Evolutionary conservation across 1,140 invertebrate genomes (phyloP), one percentile per base, ranked within the genome.

Genomic region (Rhopalosiphum padi): DNA sequence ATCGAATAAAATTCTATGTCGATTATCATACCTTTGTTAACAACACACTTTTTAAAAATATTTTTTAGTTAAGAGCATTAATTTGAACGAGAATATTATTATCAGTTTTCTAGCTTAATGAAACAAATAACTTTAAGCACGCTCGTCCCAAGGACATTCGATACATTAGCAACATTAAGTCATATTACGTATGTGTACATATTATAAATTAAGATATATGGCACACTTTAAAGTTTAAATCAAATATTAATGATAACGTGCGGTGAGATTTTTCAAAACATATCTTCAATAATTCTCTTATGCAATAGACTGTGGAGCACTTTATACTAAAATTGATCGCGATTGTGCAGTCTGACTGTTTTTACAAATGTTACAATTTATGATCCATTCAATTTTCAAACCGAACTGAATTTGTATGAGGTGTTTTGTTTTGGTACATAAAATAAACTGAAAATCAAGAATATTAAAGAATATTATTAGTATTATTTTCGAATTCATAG

Each of bases 61-160:
- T 68, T 68, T 68, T n/a, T n/a, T 68, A 18, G 60, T 77, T n/a
- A 15, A 77, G 5, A n/a, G n/a, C n/a, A 77, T 0, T 6, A 77
- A 77, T n/a, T 77, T 6, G 3, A 77, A 77, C 30, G n/a, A 77
- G 30, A 77, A 77, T 15, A n/a, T 77, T 77, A n/a, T n/a, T 77
- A 77, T 77, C 60, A 77, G n/a, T 77, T 77, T n/a, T 77, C 30
- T 77, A 77, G 60, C 60, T 77, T 77, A 77, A 77, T 77, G 60
- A 77, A 77, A n/a, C 30, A 18, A 77, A 77, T 77, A 77, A n/a
- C 60, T 11, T n/a, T 77, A 77, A 77, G 30, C 60, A n/a, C n/a
- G 30, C 60, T n/a, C 60, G 15, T 77, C n/a, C 15, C 60, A 77
- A 77, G 60, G 60, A 77, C 60, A 77, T n/a, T n/a, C 60, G 60